Base-by-base conservation (phyloP, 2,797 vertebrate species). In the Pterois miles region DNA sequence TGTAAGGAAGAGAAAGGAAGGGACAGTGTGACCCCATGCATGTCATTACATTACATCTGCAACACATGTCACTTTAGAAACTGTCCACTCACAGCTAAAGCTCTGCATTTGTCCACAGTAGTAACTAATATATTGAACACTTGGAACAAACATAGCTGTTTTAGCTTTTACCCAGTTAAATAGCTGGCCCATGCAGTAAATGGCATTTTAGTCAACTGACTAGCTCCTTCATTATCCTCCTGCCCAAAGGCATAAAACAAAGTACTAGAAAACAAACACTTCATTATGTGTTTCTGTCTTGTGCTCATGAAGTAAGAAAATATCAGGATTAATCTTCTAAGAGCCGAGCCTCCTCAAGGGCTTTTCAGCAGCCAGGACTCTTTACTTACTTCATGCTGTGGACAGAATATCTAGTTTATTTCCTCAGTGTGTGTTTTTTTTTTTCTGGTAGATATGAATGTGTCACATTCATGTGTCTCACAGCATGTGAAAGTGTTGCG, bases 261-360 rank as follows among this genome's bases (percentile, higher is more conserved):
- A 86, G 57, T 20, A 43, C 60, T 14, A 33, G 54, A 76, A 71
- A 75, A 34, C 76, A 70, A 71, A 80, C 50, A 66, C 83, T 58
- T 60, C 25, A 58, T 88, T 86, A 88, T 88, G 89, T 83, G 83
- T 79, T 83, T 80, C 66, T 68, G 70, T 78, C 88, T 88, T 84
- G 86, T 84, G 74, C 81, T 88, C 62, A 18, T 4, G 29, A 70
- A 78, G 65, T 11, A 23, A 81, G 64, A 69, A 75, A 53, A 59
- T 43, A 74, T 57, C 34, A 29, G 33, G 65, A 23, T 76, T 57
- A 63, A 46, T 75, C 54, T 81, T 71, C 38, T 48, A 67, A 68
- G 70, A 83, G n/a, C 40, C 3, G 13, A 58, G 33, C 40, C 33
- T 74, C 65, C 76, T 64, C 13, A 2, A 48, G 74, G 74, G 27